Evolutionary conservation across 2,888 invertebrate genomes (phyloP).

Genomic region (Leuctra nigra): DNA sequence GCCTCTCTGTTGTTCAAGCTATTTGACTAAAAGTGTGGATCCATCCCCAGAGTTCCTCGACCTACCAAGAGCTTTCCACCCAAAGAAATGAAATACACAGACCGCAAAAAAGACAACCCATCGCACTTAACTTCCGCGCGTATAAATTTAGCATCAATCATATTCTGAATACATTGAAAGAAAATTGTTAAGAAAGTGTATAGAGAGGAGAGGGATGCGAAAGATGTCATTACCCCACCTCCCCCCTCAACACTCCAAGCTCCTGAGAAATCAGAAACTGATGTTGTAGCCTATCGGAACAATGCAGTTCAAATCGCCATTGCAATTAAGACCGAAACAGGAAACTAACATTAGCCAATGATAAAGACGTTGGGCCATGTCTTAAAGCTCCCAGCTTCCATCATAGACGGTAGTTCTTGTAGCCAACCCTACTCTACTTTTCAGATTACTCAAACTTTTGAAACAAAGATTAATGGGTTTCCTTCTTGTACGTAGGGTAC

Average conservation of each 20-base stretch:
- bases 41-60: background rate
- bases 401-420: background rate
- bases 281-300: no score
- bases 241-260: background rate
- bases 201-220: background rate
- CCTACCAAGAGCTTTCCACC: background rate
- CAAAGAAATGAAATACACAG: background rate
- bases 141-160: conserved; percentile 17
- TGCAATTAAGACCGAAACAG: no score
- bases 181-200: conserved; percentile 18
- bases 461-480: conserved; percentile 17
- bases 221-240: conserved; percentile 15
- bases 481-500: background rate
- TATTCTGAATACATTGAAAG: conserved; percentile 16
- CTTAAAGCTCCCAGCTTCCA: background rate
- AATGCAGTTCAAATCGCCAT: no score
- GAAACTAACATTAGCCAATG: conserved; percentile 13
- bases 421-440: background rate
- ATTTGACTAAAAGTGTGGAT: background rate
- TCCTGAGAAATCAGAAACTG: background rate
- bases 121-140: conserved; percentile 7
- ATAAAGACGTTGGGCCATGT: conserved; percentile 6
- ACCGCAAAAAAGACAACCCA: background rate
- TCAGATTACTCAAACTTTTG: conserved; percentile 13
- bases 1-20: background rate